Base-by-base conservation (phyloP, 2,113 vertebrate genomes). In the Fulica atra region DNA sequence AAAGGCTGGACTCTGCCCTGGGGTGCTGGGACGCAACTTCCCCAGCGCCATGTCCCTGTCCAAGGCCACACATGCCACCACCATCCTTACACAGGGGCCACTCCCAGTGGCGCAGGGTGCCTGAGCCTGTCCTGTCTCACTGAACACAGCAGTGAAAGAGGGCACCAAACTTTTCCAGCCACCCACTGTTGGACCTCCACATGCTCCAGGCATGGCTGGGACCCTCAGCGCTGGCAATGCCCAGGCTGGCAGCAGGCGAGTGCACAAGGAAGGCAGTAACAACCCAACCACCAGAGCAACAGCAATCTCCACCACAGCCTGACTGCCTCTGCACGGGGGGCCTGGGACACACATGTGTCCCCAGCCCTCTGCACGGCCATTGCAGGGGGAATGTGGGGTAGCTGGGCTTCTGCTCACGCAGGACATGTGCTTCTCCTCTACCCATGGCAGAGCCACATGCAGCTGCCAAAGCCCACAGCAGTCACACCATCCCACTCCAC, bases 181-280 rank as follows among this genome's bases (percentile, higher is more conserved):
- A 72, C 4, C 6, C 1, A 1, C 31, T 0, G 0, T 3, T 0
- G 0, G 16, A 61, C 19, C 31, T 36, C 26, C 24, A 3, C 4
- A 0, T 24, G 61, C 19, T 57, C 25, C 42, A 69, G 8, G 35
- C 70, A 19, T 0, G 0, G 35, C 59, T 1, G 10, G 36, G 21
- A 59, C 28, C 12, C 16, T 4, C n/a, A 48, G 16, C 24, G 46
- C 57, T 36, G 46, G 25, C 9, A 23, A 48, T 48, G 48, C 48
- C 48, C 48, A 48, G 42, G 54, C 68, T 8, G 25, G 38, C 44
- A 57, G 46, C 69, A 78, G 29, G n/a, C 5, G 0, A 10, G 18
- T 36, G 66, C 61, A 48, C 15, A 3, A 3, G 48, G 23, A 76
- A 23, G 17, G 25, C 59, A 89, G 68, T 77, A 81, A 54, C n/a